Percentiles rank a stretch among this genome's conserved stretches.
Conservation (phyloP, 2,113 vertebrate species). For the Petromus typicus region DNA sequence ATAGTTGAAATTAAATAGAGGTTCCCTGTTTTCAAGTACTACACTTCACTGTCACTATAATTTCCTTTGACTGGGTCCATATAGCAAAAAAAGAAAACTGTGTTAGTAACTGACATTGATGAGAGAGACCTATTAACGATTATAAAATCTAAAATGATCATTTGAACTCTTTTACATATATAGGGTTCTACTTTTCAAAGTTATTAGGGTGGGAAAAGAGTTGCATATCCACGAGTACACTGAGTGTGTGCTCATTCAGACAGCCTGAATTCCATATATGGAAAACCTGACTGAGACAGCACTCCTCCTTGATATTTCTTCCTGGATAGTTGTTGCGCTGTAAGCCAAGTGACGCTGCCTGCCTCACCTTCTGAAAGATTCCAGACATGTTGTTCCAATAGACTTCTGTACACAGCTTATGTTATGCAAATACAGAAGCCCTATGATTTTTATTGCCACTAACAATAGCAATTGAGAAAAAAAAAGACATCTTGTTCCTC, state of each 20-base stretch:
- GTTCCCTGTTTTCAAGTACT: background rate
- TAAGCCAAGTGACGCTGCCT: background rate
- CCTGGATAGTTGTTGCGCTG: background rate
- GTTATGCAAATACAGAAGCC: background rate
- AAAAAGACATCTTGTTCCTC: constrained; percentile 4
- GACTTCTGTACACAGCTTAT: background rate
- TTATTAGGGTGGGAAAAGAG: background rate
- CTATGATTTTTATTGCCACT: background rate
- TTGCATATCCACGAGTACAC: background rate
- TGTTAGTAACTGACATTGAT: background rate
- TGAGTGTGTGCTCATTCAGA: background rate
- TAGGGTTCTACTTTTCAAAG: background rate
- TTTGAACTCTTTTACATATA: background rate
- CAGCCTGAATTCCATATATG: background rate
- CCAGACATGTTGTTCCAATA: background rate
- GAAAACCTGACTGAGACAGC: background rate
- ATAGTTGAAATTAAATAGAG: background rate
- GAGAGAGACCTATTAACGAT: background rate
- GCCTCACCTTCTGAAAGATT: background rate
- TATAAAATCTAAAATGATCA: background rate
- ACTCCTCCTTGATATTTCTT: constrained; percentile 18
- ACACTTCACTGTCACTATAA: background rate
- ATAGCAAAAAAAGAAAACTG: background rate
- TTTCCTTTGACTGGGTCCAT: background rate
- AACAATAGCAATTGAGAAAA: constrained; percentile 4